Evolutionary conservation across 1,140 invertebrate species (phyloP).

Genomic region (Adoxophyes honmai): DNA sequence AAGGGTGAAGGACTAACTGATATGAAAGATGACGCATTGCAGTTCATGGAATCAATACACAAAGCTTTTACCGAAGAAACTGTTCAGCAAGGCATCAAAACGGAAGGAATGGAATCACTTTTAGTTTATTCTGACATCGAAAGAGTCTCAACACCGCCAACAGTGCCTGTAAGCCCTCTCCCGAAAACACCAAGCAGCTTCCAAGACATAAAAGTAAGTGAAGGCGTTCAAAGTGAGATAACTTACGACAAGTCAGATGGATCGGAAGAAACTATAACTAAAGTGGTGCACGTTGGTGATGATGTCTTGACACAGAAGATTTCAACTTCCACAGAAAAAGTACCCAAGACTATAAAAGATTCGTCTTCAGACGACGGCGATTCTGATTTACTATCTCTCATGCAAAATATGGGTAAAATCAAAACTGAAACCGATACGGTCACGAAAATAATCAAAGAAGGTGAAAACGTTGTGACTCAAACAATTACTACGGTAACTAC

Average conservation of each 20-base stretch:
- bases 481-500: slow-evolving; percentile 74
- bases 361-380: slow-evolving; percentile 36
- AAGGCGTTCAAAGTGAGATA: slow-evolving; percentile 67
- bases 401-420: slow-evolving; percentile 73
- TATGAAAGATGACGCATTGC: slow-evolving; percentile 34
- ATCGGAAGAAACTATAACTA: slow-evolving; percentile 69
- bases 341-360: slow-evolving; percentile 50
- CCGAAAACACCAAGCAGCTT: slow-evolving; percentile 59
- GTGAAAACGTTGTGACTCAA: slow-evolving; percentile 74
- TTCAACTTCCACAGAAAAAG: slow-evolving; percentile 73
- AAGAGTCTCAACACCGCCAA: slow-evolving; percentile 75
- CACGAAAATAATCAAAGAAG: slow-evolving; percentile 75
- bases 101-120: slow-evolving; percentile 46
- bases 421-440: slow-evolving; percentile 76
- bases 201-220: slow-evolving; percentile 59
- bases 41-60: slow-evolving; percentile 52
- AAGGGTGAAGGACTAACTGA: slow-evolving; percentile 17
- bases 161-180: slow-evolving; percentile 77
- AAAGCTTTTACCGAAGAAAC: slow-evolving; percentile 56
- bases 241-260: slow-evolving; percentile 62
- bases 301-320: slow-evolving; percentile 74
- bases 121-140: slow-evolving; percentile 39
- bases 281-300: slow-evolving; percentile 72
- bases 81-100: slow-evolving; percentile 65
- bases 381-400: slow-evolving; percentile 50